Evolutionary conservation across 1,140 invertebrate genomes (phyloP).

Genomic region (Drosophila quadrilineata): DNA sequence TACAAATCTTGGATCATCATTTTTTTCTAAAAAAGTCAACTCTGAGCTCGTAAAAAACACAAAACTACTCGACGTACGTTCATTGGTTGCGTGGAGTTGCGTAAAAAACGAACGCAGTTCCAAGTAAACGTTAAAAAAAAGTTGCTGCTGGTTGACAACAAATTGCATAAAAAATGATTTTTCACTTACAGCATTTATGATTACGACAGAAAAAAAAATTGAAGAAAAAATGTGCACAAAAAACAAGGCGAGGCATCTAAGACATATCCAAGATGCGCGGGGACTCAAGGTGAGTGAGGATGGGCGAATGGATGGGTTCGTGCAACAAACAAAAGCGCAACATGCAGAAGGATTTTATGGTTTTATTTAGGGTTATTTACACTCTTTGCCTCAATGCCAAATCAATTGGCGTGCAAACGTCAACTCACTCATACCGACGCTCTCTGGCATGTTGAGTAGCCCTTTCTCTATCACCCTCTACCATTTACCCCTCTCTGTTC

Average conservation of each 20-base stretch:
- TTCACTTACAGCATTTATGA: slow-evolving; percentile 48
- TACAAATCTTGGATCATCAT: slow-evolving; percentile 25
- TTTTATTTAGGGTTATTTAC: slow-evolving; percentile 79
- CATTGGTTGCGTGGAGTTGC: slow-evolving; percentile 61
- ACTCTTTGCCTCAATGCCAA: slow-evolving; percentile 63
- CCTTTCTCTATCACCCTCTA: not conserved
- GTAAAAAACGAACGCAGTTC: slow-evolving; percentile 73
- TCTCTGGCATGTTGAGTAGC: not conserved
- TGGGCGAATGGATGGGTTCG: slow-evolving; percentile 25
- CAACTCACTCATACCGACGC: slow-evolving; percentile 41
- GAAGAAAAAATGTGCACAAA: not conserved
- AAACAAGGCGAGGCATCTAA: slow-evolving; percentile 39
- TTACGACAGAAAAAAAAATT: slow-evolving; percentile 38
- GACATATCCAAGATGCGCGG: not conserved
- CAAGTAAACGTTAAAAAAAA: slow-evolving; percentile 24
- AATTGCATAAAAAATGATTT: slow-evolving; percentile 79
- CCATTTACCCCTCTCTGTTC: not conserved
- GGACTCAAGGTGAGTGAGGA: slow-evolving; percentile 51
- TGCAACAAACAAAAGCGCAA: slow-evolving; percentile 52
- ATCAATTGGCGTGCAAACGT: slow-evolving; percentile 77
- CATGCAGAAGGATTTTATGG: slow-evolving; percentile 80
- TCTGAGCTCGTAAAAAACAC: slow-evolving; percentile 52
- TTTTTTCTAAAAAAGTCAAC: slow-evolving; percentile 74
- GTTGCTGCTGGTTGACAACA: slow-evolving; percentile 48
- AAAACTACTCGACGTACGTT: slow-evolving; percentile 1